phyloP scores from a whole-genome alignment of 1,140 invertebrate species.

The Steinernema khuongi region DNA sequence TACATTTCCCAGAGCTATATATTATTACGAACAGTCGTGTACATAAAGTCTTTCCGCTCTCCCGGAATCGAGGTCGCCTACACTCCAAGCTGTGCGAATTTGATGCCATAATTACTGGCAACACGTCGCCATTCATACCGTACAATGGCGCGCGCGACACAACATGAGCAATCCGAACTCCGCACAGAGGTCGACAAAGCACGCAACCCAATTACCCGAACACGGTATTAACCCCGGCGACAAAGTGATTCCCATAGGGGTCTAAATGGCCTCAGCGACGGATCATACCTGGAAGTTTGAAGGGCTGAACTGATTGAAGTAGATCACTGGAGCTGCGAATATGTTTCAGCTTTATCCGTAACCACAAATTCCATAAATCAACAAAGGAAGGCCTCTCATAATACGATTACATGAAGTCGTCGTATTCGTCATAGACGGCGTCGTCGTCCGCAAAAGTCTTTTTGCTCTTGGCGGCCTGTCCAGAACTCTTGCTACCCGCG shows the following conservation, averaged over 20 bases:
- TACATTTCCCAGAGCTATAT: conserved; percentile 15
- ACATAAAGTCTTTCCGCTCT: conserved; percentile 1
- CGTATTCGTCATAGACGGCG: conserved; percentile 4
- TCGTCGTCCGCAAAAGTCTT: not conserved
- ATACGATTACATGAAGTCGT: not conserved
- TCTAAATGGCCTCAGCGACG: no score
- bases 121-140: conserved; percentile 6
- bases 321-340: no score
- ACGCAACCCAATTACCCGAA: no score
- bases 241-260: no score
- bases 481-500: not conserved
- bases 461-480: not conserved
- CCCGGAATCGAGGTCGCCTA: not conserved
- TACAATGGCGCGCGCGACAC: conserved; percentile 7
- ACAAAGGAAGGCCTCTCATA: not conserved
- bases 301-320: not conserved
- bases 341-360: no score
- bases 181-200: not conserved
- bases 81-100: not conserved
- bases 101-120: conserved; percentile 3
- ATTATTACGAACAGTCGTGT: not conserved
- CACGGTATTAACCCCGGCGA: no score
- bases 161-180: not conserved
- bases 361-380: no score
- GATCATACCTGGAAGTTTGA: not conserved